Conservation (phyloP, 2,888 invertebrate genomes). For the Nemapogon koenigi region DNA sequence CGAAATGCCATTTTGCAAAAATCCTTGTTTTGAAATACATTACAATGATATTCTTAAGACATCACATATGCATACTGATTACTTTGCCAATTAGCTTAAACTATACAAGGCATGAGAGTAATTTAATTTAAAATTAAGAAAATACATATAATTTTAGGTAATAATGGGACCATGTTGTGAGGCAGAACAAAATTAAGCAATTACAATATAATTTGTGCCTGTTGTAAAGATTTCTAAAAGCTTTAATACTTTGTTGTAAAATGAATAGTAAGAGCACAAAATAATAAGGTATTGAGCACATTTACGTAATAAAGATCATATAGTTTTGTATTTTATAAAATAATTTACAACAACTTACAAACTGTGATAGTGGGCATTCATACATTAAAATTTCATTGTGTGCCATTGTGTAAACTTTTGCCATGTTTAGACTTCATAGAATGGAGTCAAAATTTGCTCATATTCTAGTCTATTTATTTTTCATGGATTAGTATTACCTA, state of each 20-base stretch:
- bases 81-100: constrained; percentile 42
- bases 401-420: constrained; percentile 44
- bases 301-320: too few relatives aligned
- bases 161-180: too few relatives aligned
- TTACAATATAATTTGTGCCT: too few relatives aligned
- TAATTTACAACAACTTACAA: constrained; percentile 22
- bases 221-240: too few relatives aligned
- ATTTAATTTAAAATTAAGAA: too few relatives aligned
- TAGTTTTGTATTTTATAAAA: too few relatives aligned
- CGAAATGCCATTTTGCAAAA: constrained; percentile 56
- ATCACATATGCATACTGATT: constrained; percentile 49
- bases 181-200: too few relatives aligned
- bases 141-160: too few relatives aligned
- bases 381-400: constrained; percentile 16
- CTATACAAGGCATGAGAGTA: not conserved
- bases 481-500: too few relatives aligned
- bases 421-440: constrained; percentile 31
- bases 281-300: too few relatives aligned
- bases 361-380: constrained; percentile 43
- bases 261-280: too few relatives aligned
- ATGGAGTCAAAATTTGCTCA: constrained; percentile 50
- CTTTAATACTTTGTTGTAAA: too few relatives aligned
- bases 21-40: constrained; percentile 57
- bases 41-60: constrained; percentile 53
- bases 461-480: constrained; percentile 57